These are phyloP conservation scores for Lasioglossum leucozonium DNA, from an alignment of 2,888 invertebrate species.

Conservation along the genomic window DNA sequence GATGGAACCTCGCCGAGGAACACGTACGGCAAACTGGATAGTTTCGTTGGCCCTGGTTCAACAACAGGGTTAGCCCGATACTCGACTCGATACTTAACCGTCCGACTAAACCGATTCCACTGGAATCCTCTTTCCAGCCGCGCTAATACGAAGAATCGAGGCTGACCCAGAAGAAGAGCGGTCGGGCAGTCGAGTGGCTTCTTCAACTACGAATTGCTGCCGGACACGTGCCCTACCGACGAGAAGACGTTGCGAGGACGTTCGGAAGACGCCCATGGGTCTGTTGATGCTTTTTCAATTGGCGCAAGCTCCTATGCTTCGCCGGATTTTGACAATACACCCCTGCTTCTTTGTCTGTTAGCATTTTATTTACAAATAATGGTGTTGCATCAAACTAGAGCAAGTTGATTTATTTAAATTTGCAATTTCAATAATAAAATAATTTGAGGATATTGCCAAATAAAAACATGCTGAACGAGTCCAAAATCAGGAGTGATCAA, in stretches of 20 bases:
- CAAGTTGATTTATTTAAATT: too few species aligned
- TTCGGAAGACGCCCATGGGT: background rate
- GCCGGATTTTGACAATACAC: background rate
- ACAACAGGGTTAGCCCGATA: conserved; percentile 73
- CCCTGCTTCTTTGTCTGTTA: too few species aligned
- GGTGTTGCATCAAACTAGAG: too few species aligned
- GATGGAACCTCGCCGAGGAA: conserved; percentile 28
- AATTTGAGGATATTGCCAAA: too few species aligned
- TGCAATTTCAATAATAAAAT: too few species aligned
- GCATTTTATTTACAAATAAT: too few species aligned
- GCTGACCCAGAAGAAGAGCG: background rate
- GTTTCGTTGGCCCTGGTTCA: conserved; percentile 57
- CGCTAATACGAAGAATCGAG: conserved; percentile 9
- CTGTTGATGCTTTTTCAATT: background rate
- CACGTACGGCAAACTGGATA: conserved; percentile 44
- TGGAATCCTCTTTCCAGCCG: conserved; percentile 63
- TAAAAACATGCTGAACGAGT: too few species aligned
- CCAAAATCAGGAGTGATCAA: too few species aligned
- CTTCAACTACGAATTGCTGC: background rate
- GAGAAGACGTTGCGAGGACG: background rate
- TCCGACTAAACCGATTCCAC: conserved; percentile 66
- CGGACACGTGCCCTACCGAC: background rate
- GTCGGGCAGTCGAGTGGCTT: background rate
- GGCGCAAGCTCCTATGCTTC: background rate
- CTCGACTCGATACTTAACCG: conserved; percentile 72